A percentile compares a stretch with the other conserved stretches of the same genome.
phyloP scores from a whole-genome alignment of 2,113 vertebrate species.

The Myxocyprinus asiaticus region DNA sequence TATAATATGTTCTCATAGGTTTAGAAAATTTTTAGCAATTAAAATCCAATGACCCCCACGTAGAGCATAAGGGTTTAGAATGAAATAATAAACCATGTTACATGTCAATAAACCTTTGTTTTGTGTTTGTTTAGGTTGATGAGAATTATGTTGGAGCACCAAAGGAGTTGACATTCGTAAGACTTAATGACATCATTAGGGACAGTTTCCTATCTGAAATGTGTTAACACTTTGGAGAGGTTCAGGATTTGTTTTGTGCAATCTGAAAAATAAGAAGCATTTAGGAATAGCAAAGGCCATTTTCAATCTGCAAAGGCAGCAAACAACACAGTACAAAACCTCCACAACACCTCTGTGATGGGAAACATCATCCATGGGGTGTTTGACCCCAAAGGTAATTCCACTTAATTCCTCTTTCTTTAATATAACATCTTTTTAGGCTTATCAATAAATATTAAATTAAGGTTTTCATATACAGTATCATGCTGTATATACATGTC shows the following conservation, averaged over 20 bases:
- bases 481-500: too few species aligned
- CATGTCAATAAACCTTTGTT: too few species aligned
- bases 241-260: slow-evolving; percentile 93
- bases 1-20: too few species aligned
- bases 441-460: neutral
- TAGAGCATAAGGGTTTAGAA: too few species aligned
- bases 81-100: too few species aligned
- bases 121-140: slow-evolving; percentile 81
- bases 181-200: slow-evolving; percentile 93
- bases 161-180: slow-evolving; percentile 95
- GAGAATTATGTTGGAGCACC: slow-evolving; percentile 92
- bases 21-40: too few species aligned
- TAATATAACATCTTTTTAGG: neutral
- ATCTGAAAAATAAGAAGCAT: slow-evolving; percentile 95
- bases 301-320: slow-evolving; percentile 87
- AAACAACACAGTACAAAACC: slow-evolving; percentile 84
- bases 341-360: slow-evolving; percentile 95
- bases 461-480: neutral
- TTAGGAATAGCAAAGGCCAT: slow-evolving; percentile 92
- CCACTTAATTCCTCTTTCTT: too few species aligned
- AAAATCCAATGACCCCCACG: too few species aligned
- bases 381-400: slow-evolving; percentile 92
- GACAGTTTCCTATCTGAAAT: slow-evolving; percentile 90
- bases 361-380: slow-evolving; percentile 96
- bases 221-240: slow-evolving; percentile 90